Conservation (phyloP, 2,113 vertebrate genomes). For the Clarias macrocephalus region DNA sequence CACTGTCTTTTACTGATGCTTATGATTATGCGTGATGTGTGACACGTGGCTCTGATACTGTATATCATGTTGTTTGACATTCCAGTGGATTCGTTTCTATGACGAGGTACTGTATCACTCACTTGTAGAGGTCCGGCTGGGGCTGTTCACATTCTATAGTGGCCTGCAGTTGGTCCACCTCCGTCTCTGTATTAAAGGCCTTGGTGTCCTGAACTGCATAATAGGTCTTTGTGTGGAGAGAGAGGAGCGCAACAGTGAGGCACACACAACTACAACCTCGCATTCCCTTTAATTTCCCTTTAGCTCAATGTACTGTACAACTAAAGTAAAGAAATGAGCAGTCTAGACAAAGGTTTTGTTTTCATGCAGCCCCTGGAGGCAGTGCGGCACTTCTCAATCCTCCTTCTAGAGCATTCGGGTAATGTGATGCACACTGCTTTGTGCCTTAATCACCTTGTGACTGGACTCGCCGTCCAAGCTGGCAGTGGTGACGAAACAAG, state of each 20-base stretch:
- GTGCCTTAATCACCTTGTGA: slow-evolving; percentile 78
- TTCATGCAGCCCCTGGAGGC: neutral
- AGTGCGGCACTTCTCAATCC: neutral
- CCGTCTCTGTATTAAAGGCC: slow-evolving; percentile 85
- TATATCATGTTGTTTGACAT: neutral
- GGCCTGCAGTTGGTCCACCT: slow-evolving; percentile 84
- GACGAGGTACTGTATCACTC: slow-evolving; percentile 60
- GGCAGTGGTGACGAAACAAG: slow-evolving; percentile 94
- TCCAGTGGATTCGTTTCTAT: neutral
- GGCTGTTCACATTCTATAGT: slow-evolving; percentile 98
- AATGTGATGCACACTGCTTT: neutral
- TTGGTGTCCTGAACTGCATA: slow-evolving; percentile 95
- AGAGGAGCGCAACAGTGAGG: slow-evolving; percentile 41
- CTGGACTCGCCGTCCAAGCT: slow-evolving; percentile 97
- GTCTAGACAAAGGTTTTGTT: neutral
- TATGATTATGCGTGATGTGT: neutral
- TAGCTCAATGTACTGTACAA: neutral
- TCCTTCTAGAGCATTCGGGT: neutral
- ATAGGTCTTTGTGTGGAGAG: slow-evolving; percentile 79
- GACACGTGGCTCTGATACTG: neutral
- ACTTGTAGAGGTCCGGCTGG: slow-evolving; percentile 98
- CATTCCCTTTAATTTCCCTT: slow-evolving; percentile 1
- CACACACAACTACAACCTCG: neutral
- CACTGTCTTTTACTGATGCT: neutral
- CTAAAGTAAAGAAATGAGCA: neutral